Evolutionary conservation across 2,888 invertebrate species (phyloP), one percentile per base, ranked within the genome.

Genomic region (Dryobota labecula): DNA sequence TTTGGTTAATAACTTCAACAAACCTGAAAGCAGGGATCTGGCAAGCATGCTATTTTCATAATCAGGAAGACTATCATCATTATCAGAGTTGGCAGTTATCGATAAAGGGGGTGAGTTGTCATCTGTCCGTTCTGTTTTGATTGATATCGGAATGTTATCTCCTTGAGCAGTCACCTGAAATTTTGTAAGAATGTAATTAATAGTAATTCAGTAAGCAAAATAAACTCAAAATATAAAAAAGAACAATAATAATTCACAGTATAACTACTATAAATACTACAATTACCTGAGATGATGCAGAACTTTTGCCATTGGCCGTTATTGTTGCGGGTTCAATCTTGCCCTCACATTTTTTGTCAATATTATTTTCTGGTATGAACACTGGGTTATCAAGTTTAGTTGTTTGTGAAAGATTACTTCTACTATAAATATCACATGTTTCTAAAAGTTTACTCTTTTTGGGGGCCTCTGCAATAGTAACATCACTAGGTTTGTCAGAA

Each of bases 21-120:
- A 87, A 96, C 96, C 96, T 91, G 96, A 96, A 13, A 96, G 89
- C 71, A 96, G 88, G 67, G 96, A 96, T 81, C 96, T 92, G 86
- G 96, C 96, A 88, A 96, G 94, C 96, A 96, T 96, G 74, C 96
- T 96, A 85, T 96, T 96, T 86, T 96, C 96, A 83, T 96, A 96
- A 90, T 95, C 95, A 49, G 96, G 95, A 86, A 94, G 93, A 89
- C 94, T 94, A 61, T 96, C 95, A 74, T 95, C 94, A 90, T 94
- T 95, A 84, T 96, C 96, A 27, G 92, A 91, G 78, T 91, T 92
- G 53, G 87, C 86, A 62, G 86, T 88, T 73, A 89, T 84, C 56
- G 91, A 89, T 71, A 91, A 87, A 45, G 86, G 82, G 15, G 93
- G 92, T 60, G 94, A 93, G 71, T 86, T 87, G 24, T 94, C 94